Percentiles rank a stretch among this genome's conserved stretches.
phyloP scores from a whole-genome alignment of 35 echinoderm and acorn worm genomes.

The Apostichopus parvimensis region DNA sequence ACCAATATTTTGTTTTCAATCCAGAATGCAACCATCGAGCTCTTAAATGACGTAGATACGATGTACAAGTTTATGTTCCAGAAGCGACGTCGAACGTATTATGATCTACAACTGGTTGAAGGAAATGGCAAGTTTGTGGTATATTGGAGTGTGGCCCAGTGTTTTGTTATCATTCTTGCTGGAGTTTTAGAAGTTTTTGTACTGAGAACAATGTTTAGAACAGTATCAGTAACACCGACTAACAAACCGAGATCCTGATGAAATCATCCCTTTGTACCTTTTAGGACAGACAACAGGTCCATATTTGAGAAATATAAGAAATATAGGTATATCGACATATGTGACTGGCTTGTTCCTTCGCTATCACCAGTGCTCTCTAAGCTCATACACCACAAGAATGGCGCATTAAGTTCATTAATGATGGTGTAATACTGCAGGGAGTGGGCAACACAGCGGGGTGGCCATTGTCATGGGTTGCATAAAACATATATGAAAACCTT shows the following conservation, averaged over 20 bases:
- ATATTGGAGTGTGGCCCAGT: conserved; percentile 32
- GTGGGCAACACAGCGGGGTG: too few relatives aligned
- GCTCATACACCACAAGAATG: too few relatives aligned
- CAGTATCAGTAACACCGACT: conserved; percentile 5
- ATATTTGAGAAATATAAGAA: too few relatives aligned
- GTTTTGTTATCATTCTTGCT: conserved; percentile 27
- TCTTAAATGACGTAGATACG: not conserved
- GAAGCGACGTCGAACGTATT: not conserved
- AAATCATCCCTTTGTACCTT: too few relatives aligned
- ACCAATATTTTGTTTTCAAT: not conserved
- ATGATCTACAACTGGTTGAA: conserved; percentile 20
- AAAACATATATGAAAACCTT: too few relatives aligned
- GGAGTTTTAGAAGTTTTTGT: not conserved
- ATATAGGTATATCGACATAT: too few relatives aligned
- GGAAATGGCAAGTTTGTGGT: conserved; percentile 25
- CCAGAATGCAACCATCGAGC: conserved; percentile 23
- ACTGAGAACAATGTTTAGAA: conserved; percentile 40
- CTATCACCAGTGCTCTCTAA: too few relatives aligned
- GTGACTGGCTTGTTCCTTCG: too few relatives aligned
- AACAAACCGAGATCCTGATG: conserved; percentile 42
- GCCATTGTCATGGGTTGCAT: too few relatives aligned
- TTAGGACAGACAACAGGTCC: too few relatives aligned
- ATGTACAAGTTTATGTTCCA: conserved; percentile 3
- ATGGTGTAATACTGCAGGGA: too few relatives aligned
- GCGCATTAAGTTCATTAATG: too few relatives aligned